Conservation (phyloP, 2,888 invertebrate species). For the Rhabditoides inermis region DNA sequence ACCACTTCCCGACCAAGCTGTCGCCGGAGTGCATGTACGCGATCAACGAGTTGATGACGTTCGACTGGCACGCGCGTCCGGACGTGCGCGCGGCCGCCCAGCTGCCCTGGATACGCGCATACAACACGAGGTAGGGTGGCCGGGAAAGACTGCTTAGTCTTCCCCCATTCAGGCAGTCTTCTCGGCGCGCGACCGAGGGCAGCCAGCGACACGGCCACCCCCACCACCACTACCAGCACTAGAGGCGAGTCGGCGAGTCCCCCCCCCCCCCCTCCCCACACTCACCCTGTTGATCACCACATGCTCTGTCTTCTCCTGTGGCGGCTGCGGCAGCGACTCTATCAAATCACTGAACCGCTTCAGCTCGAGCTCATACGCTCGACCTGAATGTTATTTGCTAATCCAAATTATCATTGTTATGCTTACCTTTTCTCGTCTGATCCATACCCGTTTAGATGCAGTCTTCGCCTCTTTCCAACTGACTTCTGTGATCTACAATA, state of each 20-base stretch:
- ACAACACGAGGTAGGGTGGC: not conserved
- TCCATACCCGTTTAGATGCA: too few species aligned
- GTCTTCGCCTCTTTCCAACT: too few species aligned
- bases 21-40: slow-evolving; percentile 11
- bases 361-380: slow-evolving; percentile 8
- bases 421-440: slow-evolving; percentile 5
- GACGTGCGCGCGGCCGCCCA: not conserved
- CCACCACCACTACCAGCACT: too few species aligned
- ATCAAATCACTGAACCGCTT: slow-evolving; percentile 4
- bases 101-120: slow-evolving; percentile 3
- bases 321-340: slow-evolving; percentile 4
- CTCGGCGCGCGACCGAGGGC: not conserved
- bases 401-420: not conserved
- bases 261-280: too few species aligned
- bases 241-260: too few species aligned
- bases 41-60: slow-evolving; percentile 25
- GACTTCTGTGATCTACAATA: too few species aligned
- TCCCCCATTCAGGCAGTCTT: not conserved
- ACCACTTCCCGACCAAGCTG: slow-evolving; percentile 15
- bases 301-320: too few species aligned
- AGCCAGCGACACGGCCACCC: too few species aligned
- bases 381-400: not conserved
- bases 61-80: slow-evolving; percentile 9
- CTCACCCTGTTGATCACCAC: too few species aligned
- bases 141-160: not conserved